Evolutionary conservation across 2,797 vertebrate genomes (phyloP).

Genomic region (Dryobates pubescens): DNA sequence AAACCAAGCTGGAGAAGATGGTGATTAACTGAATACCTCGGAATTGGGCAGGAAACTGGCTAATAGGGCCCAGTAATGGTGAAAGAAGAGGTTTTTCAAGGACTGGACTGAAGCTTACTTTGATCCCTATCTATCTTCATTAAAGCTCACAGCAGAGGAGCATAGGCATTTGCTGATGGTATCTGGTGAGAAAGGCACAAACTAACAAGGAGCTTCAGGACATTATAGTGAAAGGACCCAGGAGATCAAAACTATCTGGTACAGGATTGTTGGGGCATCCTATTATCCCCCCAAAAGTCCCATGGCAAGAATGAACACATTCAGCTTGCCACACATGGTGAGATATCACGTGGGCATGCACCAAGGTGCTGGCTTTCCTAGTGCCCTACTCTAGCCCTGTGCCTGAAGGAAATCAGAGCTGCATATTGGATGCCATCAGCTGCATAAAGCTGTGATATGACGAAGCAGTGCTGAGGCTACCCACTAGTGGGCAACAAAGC

Average conservation of each 20-base stretch:
- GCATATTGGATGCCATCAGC: accelerated
- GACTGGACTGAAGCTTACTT: not conserved
- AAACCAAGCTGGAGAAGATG: not conserved
- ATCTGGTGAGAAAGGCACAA: not conserved
- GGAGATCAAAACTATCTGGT: not conserved
- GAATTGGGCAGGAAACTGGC: not conserved
- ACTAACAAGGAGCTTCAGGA: not conserved
- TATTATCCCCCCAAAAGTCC: not conserved
- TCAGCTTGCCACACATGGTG: accelerated
- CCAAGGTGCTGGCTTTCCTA: not conserved
- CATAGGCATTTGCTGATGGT: accelerated
- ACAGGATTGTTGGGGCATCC: too few species aligned
- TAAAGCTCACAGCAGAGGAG: not conserved
- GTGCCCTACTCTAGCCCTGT: not conserved
- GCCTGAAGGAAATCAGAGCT: not conserved
- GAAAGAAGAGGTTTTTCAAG: not conserved
- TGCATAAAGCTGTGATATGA: not conserved
- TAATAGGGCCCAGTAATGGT: not conserved
- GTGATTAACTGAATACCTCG: not conserved
- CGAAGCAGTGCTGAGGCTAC: not conserved
- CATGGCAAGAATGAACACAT: not conserved
- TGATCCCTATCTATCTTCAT: not conserved
- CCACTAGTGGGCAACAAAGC: not conserved
- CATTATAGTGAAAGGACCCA: not conserved
- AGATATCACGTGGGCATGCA: accelerated